These are phyloP conservation scores for Epinephelus cyanopodus DNA, from an alignment of 2,113 vertebrate species.

Conservation along the genomic window DNA sequence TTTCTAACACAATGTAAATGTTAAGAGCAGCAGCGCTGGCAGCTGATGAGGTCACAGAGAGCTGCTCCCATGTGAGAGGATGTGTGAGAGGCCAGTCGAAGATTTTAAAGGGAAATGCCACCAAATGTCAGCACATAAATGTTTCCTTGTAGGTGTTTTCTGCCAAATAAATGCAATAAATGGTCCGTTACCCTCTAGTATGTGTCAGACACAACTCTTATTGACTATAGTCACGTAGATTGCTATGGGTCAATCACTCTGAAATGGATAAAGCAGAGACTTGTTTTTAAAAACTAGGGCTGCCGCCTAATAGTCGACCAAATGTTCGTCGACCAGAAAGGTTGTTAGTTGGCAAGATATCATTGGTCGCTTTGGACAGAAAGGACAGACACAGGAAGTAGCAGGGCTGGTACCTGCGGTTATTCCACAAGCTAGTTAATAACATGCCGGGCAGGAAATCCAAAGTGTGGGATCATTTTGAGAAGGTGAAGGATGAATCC, in stretches of 20 bases:
- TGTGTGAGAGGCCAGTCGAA: neutral
- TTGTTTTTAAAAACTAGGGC: too few species aligned
- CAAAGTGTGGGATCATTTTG: too few species aligned
- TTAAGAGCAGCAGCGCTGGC: constrained; percentile 16
- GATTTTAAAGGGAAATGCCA: constrained; percentile 1
- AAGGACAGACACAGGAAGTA: too few species aligned
- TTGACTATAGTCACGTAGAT: neutral
- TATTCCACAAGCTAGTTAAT: too few species aligned
- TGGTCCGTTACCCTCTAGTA: neutral
- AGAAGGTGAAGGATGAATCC: too few species aligned
- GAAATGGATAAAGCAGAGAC: too few species aligned
- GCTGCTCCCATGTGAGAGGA: neutral
- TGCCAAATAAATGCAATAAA: neutral
- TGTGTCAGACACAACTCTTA: neutral
- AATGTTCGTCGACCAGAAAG: too few species aligned
- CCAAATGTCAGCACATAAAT: neutral
- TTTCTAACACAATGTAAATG: constrained; percentile 28
- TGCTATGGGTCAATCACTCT: neutral
- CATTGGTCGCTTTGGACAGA: too few species aligned
- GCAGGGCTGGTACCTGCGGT: too few species aligned
- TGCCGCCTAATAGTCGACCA: too few species aligned
- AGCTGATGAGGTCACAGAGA: constrained; percentile 4
- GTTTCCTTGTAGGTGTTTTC: neutral
- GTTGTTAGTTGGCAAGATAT: too few species aligned
- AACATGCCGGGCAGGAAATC: too few species aligned